phyloP scores from a whole-genome alignment of 2,797 vertebrate genomes.

The Centropyge bicolor region DNA sequence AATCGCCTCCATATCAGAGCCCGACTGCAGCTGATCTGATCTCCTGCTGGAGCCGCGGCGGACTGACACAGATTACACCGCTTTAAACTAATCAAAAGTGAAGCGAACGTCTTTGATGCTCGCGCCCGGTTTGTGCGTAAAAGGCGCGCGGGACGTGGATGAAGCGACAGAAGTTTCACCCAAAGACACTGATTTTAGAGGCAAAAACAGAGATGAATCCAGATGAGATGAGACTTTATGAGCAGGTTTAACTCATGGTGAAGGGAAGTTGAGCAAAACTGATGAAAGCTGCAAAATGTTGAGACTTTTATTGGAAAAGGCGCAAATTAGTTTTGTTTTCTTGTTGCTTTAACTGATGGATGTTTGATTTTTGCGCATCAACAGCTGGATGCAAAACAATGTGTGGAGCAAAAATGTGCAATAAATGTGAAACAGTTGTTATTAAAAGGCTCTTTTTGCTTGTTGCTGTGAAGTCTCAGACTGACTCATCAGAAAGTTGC shows the following conservation, averaged over 20 bases:
- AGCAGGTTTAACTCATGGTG: neutral
- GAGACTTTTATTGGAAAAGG: neutral
- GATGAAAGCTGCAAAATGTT: neutral
- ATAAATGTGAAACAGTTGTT: neutral
- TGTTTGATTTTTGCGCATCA: neutral
- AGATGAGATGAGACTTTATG: neutral
- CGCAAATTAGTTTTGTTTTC: neutral
- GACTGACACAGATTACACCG: conserved; percentile 19
- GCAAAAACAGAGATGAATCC: accelerated
- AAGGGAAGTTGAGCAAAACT: neutral
- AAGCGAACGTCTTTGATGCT: conserved; percentile 21
- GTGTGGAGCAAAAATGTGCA: neutral
- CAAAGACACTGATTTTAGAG: neutral
- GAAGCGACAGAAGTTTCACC: neutral
- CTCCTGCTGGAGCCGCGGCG: conserved; percentile 1
- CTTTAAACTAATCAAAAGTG: conserved; percentile 55
- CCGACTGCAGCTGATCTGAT: conserved; percentile 40
- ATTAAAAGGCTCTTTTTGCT: too few relatives aligned
- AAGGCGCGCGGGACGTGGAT: conserved; percentile 13
- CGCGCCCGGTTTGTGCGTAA: neutral
- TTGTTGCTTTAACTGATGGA: too few relatives aligned
- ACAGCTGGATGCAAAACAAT: neutral
- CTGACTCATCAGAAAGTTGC: neutral
- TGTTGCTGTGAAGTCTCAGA: neutral
- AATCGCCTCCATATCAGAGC: conserved; percentile 20